A percentile compares a stretch with the other conserved stretches of the same genome.
Conservation (phyloP, 2,113 vertebrate genomes). For the Copsychus sechellarum region DNA sequence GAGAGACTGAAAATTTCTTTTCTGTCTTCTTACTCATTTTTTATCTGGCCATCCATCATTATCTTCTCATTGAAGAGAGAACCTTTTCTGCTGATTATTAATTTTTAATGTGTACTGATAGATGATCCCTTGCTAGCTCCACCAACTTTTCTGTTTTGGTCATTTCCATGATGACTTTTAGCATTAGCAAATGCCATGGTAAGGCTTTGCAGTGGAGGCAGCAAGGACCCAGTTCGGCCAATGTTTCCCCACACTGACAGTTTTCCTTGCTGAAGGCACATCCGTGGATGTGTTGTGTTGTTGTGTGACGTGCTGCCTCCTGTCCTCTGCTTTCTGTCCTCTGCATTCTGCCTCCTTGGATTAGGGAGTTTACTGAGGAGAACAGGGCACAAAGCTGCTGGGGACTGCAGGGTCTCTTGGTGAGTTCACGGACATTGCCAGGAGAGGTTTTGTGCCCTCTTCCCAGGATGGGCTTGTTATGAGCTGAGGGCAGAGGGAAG, state of each 20-base stretch:
- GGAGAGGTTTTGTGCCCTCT: background rate
- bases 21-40: background rate
- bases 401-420: background rate
- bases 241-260: background rate
- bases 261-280: background rate
- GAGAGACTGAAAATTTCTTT: background rate
- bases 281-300: rapidly evolving
- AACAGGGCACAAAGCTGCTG: background rate
- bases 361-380: background rate
- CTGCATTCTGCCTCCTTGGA: background rate
- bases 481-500: background rate
- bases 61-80: background rate
- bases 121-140: background rate
- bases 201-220: background rate
- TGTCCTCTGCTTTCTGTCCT: background rate
- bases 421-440: rapidly evolving
- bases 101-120: background rate
- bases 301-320: rapidly evolving
- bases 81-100: background rate
- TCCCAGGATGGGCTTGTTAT: background rate
- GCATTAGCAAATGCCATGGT: background rate
- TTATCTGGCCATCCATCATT: background rate
- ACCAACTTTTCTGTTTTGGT: background rate
- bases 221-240: background rate
- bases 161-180: background rate